Evolutionary conservation across 2,113 vertebrate genomes (phyloP), one percentile per base, ranked within the genome.

Genomic region (Esox niger): DNA sequence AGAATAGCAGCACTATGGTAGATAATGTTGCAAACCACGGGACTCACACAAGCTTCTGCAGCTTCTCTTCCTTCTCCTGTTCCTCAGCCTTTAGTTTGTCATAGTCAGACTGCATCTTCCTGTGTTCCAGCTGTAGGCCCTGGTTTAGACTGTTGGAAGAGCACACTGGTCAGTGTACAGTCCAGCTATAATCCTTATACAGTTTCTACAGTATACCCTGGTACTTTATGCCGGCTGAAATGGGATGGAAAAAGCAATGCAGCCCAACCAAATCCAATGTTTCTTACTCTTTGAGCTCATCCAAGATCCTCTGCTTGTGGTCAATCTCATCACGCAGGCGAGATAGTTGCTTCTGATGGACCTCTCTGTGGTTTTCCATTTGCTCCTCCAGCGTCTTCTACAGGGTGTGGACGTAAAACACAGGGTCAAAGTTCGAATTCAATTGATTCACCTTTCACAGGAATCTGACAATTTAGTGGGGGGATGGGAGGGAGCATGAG

Each of bases 281-380:
- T 15, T 57, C 94, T 74, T 83, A 98, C 96, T 96, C 95, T 73
- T 91, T 91, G 69, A 96, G 94, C 75, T 96, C 92, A 21, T 96
- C 95, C 21, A 95, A 91, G 79, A 91, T 92, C 87, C 91, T 95
- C 91, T 95, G 95, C 79, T 95, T 98, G 88, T 93, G 94, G 52
- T 95, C 93, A 6, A 96, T 94, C 61, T 98, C 95, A 6, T 96
- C 95, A 9, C 94, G 87, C 68, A 97, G 91, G 33, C 95, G 91
- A 79, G 92, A 88, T 77, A 97, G 91, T 89, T 95, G 94, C 86
- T 93, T 96, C 90, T 95, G 94, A 76, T 94, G 94, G 25, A 91
- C 90, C 85, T 98, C 95, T 84, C 93, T 87, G 87, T 96, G 93
- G 62, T 84, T 94, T 84, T 95, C 95, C 93, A 96, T 94, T 91